A percentile compares a stretch with the other conserved stretches of the same genome.
Conservation (phyloP, 2,888 invertebrate species). For the Plemyria rubiginata region DNA sequence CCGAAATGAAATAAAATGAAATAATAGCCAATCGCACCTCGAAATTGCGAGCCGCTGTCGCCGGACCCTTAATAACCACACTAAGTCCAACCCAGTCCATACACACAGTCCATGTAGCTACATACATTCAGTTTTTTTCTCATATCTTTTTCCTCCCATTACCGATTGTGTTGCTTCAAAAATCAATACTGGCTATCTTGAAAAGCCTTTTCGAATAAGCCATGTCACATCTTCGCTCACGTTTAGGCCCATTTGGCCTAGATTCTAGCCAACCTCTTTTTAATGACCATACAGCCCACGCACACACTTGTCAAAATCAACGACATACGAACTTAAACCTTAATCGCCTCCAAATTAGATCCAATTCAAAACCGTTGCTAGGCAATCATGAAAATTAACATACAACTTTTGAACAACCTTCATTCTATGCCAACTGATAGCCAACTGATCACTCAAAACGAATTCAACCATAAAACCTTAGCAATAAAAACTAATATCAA, state of each 20-base stretch:
- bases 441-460: constrained; percentile 16
- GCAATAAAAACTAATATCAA: not conserved
- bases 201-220: not conserved
- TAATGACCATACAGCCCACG: constrained; percentile 6
- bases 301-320: not conserved
- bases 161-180: not conserved
- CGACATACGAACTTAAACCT: constrained; percentile 47
- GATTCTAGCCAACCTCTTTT: not conserved
- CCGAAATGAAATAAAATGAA: no score
- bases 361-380: constrained; percentile 8
- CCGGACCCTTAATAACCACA: no score
- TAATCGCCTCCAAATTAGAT: constrained; percentile 24
- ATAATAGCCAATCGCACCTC: no score
- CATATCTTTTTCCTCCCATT: not conserved
- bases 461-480: constrained; percentile 17
- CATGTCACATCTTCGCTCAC: not conserved
- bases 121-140: no score
- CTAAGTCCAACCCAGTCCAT: no score
- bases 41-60: no score
- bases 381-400: constrained; percentile 7
- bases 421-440: constrained; percentile 21
- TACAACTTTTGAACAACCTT: constrained; percentile 23
- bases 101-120: no score
- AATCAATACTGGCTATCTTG: not conserved
- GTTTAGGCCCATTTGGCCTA: constrained; percentile 3